These are phyloP conservation scores for Prenolepis imparis DNA, from an alignment of 2,888 invertebrate genomes.

Conservation along the genomic window DNA sequence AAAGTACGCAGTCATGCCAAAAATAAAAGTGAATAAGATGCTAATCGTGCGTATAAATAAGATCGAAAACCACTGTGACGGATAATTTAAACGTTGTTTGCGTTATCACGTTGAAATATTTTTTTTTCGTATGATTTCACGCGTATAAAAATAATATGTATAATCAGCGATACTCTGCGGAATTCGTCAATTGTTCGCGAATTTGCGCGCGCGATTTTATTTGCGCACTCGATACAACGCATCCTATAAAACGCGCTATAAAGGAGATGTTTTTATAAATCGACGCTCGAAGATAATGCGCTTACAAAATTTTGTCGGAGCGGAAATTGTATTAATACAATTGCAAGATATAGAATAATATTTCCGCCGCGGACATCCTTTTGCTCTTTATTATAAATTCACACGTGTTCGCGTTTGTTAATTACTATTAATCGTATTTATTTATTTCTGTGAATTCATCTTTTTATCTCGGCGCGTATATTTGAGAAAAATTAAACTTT, in stretches of 20 bases:
- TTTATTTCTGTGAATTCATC: neutral
- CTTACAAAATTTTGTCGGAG: neutral
- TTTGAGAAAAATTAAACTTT: conserved; percentile 33
- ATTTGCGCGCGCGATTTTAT: conserved; percentile 17
- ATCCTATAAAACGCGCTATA: neutral
- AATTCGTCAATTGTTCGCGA: conserved; percentile 18
- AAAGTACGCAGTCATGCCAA: conserved; percentile 8
- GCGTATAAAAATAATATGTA: neutral
- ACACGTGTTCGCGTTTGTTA: neutral
- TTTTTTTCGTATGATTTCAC: neutral
- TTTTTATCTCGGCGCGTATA: conserved; percentile 7
- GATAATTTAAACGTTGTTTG: conserved; percentile 31
- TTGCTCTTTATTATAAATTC: neutral
- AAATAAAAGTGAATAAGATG: conserved; percentile 39
- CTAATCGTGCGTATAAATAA: conserved; percentile 29
- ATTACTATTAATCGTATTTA: neutral
- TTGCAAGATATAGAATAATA: conserved; percentile 13
- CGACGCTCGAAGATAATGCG: neutral
- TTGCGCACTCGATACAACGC: neutral
- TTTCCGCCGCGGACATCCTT: neutral
- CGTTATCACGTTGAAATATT: conserved; percentile 3
- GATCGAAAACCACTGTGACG: conserved; percentile 7
- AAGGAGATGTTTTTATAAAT: conserved; percentile 6
- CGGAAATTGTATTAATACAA: conserved; percentile 3
- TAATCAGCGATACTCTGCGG: neutral